Conservation (phyloP, 2,797 vertebrate species). For the Scolopax rusticola region DNA sequence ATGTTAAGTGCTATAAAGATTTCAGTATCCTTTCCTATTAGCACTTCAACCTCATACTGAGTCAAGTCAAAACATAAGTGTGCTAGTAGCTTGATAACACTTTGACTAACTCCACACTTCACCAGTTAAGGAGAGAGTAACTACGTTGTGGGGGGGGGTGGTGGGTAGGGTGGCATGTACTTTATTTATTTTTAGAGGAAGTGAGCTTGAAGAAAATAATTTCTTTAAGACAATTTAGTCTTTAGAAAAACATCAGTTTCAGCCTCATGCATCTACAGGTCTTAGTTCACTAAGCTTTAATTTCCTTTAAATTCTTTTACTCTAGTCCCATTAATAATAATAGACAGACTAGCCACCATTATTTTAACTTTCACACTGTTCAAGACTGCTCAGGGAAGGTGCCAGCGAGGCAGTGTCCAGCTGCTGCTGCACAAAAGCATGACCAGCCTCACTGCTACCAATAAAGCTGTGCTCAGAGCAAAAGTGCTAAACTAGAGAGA, state of each 20-base stretch:
- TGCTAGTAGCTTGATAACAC: not conserved
- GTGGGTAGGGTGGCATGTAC: no score
- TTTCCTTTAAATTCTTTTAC: slow-evolving; percentile 20
- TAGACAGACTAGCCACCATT: not conserved
- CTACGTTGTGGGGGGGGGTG: not conserved
- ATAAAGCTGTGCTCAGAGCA: not conserved
- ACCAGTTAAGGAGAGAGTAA: not conserved
- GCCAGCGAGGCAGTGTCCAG: not conserved
- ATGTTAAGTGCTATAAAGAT: slow-evolving; percentile 57
- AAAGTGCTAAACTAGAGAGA: not conserved
- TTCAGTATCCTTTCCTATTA: slow-evolving; percentile 41
- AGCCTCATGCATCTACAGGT: not conserved
- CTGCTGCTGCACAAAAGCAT: not conserved
- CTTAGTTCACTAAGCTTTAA: not conserved
- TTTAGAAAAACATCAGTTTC: not conserved
- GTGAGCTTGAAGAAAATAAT: slow-evolving; percentile 44
- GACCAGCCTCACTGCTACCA: not conserved
- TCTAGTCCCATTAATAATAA: not conserved
- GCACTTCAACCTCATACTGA: not conserved
- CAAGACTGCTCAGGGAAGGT: not conserved
- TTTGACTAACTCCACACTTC: not conserved
- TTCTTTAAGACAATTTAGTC: slow-evolving; percentile 44
- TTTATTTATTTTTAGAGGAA: not conserved
- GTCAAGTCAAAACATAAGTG: not conserved
- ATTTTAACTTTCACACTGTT: not conserved